Evolutionary conservation across 2,888 invertebrate species (phyloP).

Genomic region (Ochropleura leucogaster): DNA sequence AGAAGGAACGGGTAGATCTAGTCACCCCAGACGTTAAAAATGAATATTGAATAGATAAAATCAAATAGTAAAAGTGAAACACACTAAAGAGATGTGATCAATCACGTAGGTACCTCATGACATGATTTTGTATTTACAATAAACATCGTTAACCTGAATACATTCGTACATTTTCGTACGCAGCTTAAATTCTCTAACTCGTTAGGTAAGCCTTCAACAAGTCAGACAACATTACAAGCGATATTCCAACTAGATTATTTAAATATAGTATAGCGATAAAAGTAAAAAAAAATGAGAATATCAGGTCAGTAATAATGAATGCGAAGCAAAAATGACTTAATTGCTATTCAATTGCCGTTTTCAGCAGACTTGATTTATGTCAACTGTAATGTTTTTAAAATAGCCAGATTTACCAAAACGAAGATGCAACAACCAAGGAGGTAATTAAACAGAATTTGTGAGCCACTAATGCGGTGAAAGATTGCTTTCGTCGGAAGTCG

Average conservation of each 20-base stretch:
- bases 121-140: constrained; percentile 70
- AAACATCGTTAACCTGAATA: constrained; percentile 79
- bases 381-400: constrained; percentile 20
- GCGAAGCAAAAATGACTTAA: constrained; percentile 16
- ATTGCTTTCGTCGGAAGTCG: constrained; percentile 52
- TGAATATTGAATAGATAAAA: constrained; percentile 38
- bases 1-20: constrained; percentile 66
- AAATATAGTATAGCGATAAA: constrained; percentile 62
- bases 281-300: constrained; percentile 70
- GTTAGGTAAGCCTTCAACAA: constrained; percentile 66
- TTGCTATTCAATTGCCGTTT: constrained; percentile 21
- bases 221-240: constrained; percentile 65
- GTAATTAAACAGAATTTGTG: constrained; percentile 49
- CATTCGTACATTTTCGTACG: constrained; percentile 68
- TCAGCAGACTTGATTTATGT: constrained; percentile 39
- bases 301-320: constrained; percentile 35
- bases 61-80: constrained; percentile 67
- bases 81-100: constrained; percentile 68
- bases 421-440: constrained; percentile 25
- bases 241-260: constrained; percentile 61
- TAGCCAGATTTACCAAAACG: constrained; percentile 18
- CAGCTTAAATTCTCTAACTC: constrained; percentile 64
- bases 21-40: constrained; percentile 49
- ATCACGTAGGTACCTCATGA: constrained; percentile 62
- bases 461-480: constrained; percentile 43